Evolutionary conservation across 2,113 vertebrate species (phyloP), one percentile per base, ranked within the genome.

Genomic region (Misgurnus anguillicaudatus): DNA sequence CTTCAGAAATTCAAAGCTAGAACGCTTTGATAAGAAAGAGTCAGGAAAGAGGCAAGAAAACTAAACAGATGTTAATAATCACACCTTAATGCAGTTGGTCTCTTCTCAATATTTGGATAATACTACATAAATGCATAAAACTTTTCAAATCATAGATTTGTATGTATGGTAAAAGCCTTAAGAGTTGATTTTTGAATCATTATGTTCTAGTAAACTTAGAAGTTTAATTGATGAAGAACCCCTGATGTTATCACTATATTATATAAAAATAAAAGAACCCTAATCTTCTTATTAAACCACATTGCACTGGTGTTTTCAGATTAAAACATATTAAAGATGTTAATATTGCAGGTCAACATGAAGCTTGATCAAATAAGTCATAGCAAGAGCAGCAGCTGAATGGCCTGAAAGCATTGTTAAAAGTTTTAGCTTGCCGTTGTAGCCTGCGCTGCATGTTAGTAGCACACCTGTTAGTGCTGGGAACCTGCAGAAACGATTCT

Each of bases 371-470:
- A 71, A n/a, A n/a, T 48, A 70, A 62, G 38, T 58, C 83, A 78
- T 78, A 64, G 70, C 45, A 72, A 63, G 11, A 78, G 67, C 63
- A 57, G 45, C 55, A 65, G 17, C 60, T 67, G 45, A 57, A 74
- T 53, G 21, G 39, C 42, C 48, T 71, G 16, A 21, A 78, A 63
- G 78, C 63, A 47, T 76, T 78, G 83, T 81, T 81, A 81, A 73
- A 7, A 58, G 70, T 75, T 75, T 68, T 74, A 78, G 70, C 57
- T 78, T 61, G 57, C 75, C 60, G 17, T 9, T 41, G 55, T 73
- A 73, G 14, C 76, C 75, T 14, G 66, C 70, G 19, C 79, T 79
- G 71, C 64, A 64, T 31, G 83, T 84, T 84, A 81, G 83, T 84
- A 36, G 42, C 75, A 78, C 74, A 75, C 79, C 62, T 63, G 76